Percentiles rank a stretch among this genome's conserved stretches.
phyloP scores from a whole-genome alignment of 2,113 vertebrate species.

The Grallaria varia region DNA sequence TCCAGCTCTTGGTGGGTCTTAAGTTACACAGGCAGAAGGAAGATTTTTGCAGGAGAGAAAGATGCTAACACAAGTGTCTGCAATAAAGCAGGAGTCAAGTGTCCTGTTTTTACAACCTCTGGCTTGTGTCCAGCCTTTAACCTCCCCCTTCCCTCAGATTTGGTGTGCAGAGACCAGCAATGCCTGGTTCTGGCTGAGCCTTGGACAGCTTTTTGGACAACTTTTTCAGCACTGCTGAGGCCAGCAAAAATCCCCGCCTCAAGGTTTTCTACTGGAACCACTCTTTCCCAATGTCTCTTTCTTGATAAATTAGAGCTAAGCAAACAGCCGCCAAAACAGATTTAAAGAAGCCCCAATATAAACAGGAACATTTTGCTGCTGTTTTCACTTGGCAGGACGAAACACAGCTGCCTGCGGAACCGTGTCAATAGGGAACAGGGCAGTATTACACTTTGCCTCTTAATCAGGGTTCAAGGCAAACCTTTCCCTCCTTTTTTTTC shows the following conservation, averaged over 20 bases:
- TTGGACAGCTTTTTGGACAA: neutral
- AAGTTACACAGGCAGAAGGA: neutral
- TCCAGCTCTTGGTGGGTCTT: neutral
- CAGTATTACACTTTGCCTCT: neutral
- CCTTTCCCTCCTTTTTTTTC: neutral
- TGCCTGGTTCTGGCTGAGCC: neutral
- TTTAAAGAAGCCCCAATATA: constrained; percentile 9
- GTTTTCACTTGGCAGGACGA: constrained; percentile 8
- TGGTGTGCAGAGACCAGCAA: neutral
- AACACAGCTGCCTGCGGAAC: constrained; percentile 5
- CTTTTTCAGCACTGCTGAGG: neutral
- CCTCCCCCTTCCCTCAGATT: neutral
- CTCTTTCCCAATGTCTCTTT: neutral
- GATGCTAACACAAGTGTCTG: neutral
- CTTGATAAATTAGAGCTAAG: neutral
- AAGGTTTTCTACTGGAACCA: neutral
- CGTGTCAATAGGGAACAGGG: constrained; percentile 17
- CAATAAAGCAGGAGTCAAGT: neutral
- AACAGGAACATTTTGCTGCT: constrained; percentile 40
- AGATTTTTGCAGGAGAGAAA: neutral
- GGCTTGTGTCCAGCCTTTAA: neutral
- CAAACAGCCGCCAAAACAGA: neutral
- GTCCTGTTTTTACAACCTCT: neutral
- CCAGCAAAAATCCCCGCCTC: neutral
- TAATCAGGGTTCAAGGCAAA: constrained; percentile 39